Percentiles rank a stretch among this genome's conserved stretches.
These are phyloP conservation scores for Matsumyia berberina DNA, from an alignment of 2,888 invertebrate genomes.

Conservation along the genomic window DNA sequence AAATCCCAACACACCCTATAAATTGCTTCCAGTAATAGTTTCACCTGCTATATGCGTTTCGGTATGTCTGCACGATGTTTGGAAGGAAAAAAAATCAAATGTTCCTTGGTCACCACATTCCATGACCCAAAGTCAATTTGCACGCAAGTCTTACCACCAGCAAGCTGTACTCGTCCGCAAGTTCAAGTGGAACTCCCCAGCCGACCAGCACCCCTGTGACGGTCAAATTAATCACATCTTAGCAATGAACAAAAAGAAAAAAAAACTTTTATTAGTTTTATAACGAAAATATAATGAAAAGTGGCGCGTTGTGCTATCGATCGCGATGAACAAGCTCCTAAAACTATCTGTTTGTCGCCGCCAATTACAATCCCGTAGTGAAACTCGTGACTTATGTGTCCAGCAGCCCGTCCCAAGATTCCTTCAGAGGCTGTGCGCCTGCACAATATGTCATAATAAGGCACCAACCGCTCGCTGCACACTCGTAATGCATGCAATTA, in stretches of 20 bases:
- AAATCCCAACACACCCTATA: conserved; percentile 26
- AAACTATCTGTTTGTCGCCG: conserved; percentile 49
- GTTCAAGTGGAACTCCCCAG: conserved; percentile 57
- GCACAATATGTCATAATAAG: conserved; percentile 71
- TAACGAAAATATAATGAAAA: conserved; percentile 37
- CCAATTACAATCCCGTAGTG: conserved; percentile 51
- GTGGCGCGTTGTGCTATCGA: conserved; percentile 62
- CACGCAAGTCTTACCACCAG: conserved; percentile 52
- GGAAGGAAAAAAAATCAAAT: conserved; percentile 18
- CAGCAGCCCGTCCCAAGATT: conserved; percentile 60
- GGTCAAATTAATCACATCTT: conserved; percentile 68
- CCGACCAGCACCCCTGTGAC: conserved; percentile 33
- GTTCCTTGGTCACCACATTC: conserved; percentile 46
- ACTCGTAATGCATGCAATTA: conserved; percentile 70
- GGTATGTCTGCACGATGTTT: conserved; percentile 11
- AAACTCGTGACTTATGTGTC: conserved; percentile 73
- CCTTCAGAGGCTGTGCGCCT: conserved; percentile 19
- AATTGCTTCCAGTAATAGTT: conserved; percentile 7
- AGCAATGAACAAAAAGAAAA: conserved; percentile 46
- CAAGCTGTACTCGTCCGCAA: conserved; percentile 33
- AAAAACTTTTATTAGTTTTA: not conserved
- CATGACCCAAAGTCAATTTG: conserved; percentile 63
- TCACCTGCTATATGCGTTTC: conserved; percentile 32
- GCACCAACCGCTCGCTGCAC: conserved; percentile 25
- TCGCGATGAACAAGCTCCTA: conserved; percentile 65